Base-by-base conservation (phyloP, 2,888 invertebrate genomes). In the Oxystoma pomonae region DNA sequence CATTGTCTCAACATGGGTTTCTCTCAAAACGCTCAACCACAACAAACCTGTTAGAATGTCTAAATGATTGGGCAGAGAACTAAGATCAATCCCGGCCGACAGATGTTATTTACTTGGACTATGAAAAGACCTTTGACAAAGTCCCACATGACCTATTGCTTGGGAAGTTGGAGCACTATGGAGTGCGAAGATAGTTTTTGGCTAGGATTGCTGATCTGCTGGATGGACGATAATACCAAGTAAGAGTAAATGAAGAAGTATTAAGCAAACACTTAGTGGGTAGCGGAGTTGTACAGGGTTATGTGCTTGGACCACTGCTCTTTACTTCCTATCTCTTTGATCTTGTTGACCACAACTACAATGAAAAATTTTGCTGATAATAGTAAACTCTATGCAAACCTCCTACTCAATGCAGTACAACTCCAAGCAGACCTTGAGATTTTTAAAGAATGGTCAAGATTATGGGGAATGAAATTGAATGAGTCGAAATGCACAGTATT, bases 231-330 rank as follows among this genome's bases (percentile, higher is more conserved):
- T 57, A 21, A 5, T 20, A 57, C 22, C 57, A 57, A 20, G 57
- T 57, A 12, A 57, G 57, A 21, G 57, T 57, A 7, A 57, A 57
- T 20, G 20, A n/a, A 21, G 21, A 20, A 22, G 2, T 57, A 12
- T 57, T 22, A 17, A 19, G 22, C 17, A 20, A 9, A 7, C 57
- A 57, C 21, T 7, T 19, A 5, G 57, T 57, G 1, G 21, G 21
- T 9, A 57, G 57, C n/a, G 22, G 57, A 9, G 57, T 57, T 9
- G 21, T 57, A 1, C 57, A 57, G 21, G 57, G 57, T 9, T 35
- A n/a, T n/a, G n/a, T n/a, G n/a, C n/a, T n/a, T n/a, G n/a, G n/a
- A n/a, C n/a, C n/a, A n/a, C n/a, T n/a, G n/a, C n/a, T n/a, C n/a
- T n/a, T n/a, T n/a, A n/a, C n/a, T n/a, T n/a, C n/a, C n/a, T n/a